phyloP scores from a whole-genome alignment of 92 coral and sea anemone species.

The Blastomussa wellsi region DNA sequence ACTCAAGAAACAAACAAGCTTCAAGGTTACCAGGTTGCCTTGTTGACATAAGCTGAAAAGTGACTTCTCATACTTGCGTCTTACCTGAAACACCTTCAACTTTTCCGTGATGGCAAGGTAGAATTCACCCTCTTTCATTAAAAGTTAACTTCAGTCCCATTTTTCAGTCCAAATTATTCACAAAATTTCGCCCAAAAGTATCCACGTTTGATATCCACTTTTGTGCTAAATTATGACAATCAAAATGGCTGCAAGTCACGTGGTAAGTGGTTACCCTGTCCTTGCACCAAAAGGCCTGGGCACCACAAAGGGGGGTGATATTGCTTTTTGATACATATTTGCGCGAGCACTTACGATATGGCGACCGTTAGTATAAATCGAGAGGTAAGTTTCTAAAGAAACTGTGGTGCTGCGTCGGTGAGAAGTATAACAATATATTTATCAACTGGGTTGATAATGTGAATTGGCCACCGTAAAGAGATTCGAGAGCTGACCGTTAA shows the following conservation, averaged over 20 bases:
- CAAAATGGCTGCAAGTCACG: neutral
- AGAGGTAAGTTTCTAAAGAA: too few species aligned
- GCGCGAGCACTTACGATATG: too few species aligned
- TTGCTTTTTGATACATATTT: too few species aligned
- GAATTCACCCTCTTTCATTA: conserved; percentile 1
- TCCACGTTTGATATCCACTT: neutral
- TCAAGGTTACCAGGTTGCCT: conserved; percentile 10
- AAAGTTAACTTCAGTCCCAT: neutral
- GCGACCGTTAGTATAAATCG: too few species aligned
- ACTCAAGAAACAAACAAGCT: neutral
- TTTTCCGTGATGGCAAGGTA: neutral
- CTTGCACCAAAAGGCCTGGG: too few species aligned
- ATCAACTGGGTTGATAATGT: too few species aligned
- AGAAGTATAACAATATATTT: too few species aligned
- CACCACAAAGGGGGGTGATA: too few species aligned
- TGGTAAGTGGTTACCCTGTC: too few species aligned
- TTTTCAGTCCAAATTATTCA: neutral
- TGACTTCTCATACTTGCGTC: neutral
- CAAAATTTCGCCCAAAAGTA: neutral
- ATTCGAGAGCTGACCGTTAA: too few species aligned
- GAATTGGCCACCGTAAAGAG: too few species aligned
- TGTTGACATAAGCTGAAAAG: conserved; percentile 24
- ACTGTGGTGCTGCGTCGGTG: too few species aligned
- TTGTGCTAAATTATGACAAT: neutral
- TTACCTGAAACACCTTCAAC: neutral